Evolutionary conservation across 1,140 invertebrate genomes (phyloP), one percentile per base, ranked within the genome.

Genomic region (Antheraea mylitta): DNA sequence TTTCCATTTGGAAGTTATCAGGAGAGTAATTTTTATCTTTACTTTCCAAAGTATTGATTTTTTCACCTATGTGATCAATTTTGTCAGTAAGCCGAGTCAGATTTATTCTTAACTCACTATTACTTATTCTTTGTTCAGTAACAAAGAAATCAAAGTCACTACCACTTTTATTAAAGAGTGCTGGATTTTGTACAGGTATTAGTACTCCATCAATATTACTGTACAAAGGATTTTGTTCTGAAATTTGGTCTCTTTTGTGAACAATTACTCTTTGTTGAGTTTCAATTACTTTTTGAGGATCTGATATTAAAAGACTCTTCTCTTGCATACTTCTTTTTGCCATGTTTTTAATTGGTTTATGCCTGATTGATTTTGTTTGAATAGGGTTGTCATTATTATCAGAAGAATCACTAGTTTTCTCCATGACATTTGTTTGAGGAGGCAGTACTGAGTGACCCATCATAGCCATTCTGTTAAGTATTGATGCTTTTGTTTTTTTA

Each of bases 361-460:
- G 79, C 76, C 82, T 83, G 19, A 73, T 58, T 38, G 64, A 3
- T 70, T 82, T 87, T 18, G 70, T 71, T 42, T 75, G 71, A 63
- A 67, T 66, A 61, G 71, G 61, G 70, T 48, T 68, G 37, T 81
- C 74, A 72, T 77, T 80, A 61, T 78, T 81, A 64, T 90, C 85
- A 59, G 86, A 85, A 9, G 85, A 87, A 69, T 87, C 85, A 79
- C 79, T 86, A 53, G 79, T 80, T 67, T 76, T 78, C 18, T 74
- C 66, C 64, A 66, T 67, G 65, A 66, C 22, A n/a, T 64, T 18
- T 58, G 74, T 66, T 74, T 72, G 64, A 64, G 79, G 42, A 64
- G 88, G 89, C 60, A 91, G 69, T 13, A 91, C 82, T 60, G 89
- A 88, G 18, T 90, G 89, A 22, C 89, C 87, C 81, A 91, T 87